phyloP scores from a whole-genome alignment of 2,113 vertebrate genomes.

The Arizona elegans region DNA sequence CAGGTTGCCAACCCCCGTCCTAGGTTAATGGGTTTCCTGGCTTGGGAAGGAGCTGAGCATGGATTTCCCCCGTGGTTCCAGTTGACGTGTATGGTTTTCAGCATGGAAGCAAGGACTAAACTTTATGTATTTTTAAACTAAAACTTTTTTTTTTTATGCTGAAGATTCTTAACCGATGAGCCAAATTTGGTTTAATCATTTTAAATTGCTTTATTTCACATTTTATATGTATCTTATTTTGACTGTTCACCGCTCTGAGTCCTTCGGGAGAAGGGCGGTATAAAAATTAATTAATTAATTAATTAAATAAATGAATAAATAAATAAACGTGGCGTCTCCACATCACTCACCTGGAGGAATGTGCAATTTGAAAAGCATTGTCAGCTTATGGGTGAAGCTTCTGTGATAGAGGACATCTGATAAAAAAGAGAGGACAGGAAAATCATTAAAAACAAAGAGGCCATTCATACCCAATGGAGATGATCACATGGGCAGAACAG shows the following conservation, averaged over 20 bases:
- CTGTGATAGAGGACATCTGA: conserved; percentile 88
- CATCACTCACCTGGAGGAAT: conserved; percentile 85
- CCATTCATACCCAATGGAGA: background rate
- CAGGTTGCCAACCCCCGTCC: background rate
- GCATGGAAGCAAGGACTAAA: background rate
- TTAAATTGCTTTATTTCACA: too few species aligned
- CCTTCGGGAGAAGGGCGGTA: too few species aligned
- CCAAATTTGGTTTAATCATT: too few species aligned
- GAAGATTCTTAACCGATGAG: too few species aligned
- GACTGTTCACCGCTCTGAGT: too few species aligned
- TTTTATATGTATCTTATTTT: too few species aligned
- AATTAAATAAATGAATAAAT: too few species aligned
- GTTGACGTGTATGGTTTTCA: background rate
- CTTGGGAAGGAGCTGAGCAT: background rate
- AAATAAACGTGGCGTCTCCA: background rate
- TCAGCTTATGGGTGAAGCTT: conserved; percentile 94
- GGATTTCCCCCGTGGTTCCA: background rate
- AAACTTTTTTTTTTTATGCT: too few species aligned
- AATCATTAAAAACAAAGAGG: too few species aligned
- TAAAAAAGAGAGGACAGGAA: conserved; percentile 21
- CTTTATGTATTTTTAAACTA: background rate
- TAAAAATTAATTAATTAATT: too few species aligned
- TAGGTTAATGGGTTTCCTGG: background rate
- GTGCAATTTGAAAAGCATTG: conserved; percentile 95
- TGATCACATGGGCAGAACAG: background rate